Base-by-base conservation (phyloP, 2,888 invertebrate genomes). In the Troides aeacus region DNA sequence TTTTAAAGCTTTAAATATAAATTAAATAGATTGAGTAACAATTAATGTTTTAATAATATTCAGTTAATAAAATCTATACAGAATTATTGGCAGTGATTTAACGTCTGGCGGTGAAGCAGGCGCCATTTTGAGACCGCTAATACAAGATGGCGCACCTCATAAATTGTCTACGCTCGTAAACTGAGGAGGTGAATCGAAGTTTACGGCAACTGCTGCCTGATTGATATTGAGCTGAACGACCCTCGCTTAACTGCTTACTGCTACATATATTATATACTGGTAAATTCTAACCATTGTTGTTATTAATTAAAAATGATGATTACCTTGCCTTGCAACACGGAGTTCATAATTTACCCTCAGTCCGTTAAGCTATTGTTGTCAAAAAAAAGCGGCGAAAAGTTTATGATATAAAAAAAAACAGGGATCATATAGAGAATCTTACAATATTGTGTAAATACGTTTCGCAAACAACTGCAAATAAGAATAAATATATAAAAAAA, bases 91-190 rank as follows among this genome's bases (percentile, higher is more conserved):
- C 74, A 73, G 72, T 75, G 74, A 73, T 71, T 74, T 72, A 79
- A 75, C 72, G 73, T 71, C 69, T 64, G 46, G 61, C 69, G 64
- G 74, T 75, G 75, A 71, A 64, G 71, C 69, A 66, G 72, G 75
- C 76, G 72, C 76, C 76, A 77, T 79, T 75, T 77, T 75, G 75
- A 76, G 65, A 46, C 77, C 78, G 76, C 77, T 77, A 72, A 74
- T 77, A 71, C 80, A 84, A 81, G 78, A 82, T 80, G 77, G 78
- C 77, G 71, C 71, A 72, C 74, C 73, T 79, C 82, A 77, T 86
- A 86, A 86, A 86, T 84, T 77, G 77, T 76, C 75, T 74, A 64
- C 66, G 78, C 74, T 80, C 84, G 81, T 85, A 83, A 84, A 84
- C 74, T 70, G 56, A 73, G 76, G 72, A 74, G 73, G 79, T 77